Conservation (phyloP, 2,888 invertebrate genomes). For the Zygothrica quintamaculata region DNA sequence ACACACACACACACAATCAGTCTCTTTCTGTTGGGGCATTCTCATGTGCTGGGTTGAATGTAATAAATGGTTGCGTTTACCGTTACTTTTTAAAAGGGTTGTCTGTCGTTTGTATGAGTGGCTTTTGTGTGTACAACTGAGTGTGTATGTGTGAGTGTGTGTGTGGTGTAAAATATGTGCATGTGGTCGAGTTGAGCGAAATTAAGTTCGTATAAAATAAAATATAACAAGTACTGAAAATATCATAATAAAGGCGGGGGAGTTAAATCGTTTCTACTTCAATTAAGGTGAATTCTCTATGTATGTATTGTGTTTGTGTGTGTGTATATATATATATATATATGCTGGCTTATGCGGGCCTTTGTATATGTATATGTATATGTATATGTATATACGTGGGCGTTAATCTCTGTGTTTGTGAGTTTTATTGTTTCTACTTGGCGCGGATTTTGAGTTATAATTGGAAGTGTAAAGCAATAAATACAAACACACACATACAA, state of each 20-base stretch:
- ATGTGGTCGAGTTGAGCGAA: conserved; percentile 70
- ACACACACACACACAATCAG: conserved; percentile 10
- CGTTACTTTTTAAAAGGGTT: conserved; percentile 77
- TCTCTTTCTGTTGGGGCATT: conserved; percentile 7
- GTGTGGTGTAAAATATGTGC: conserved; percentile 53
- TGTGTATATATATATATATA: conserved; percentile 6
- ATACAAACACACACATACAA: conserved; percentile 25
- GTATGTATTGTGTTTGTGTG: neutral
- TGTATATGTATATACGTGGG: conserved; percentile 58
- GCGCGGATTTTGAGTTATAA: conserved; percentile 72
- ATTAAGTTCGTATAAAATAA: conserved; percentile 79
- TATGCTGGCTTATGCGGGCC: conserved; percentile 13
- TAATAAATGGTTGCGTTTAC: conserved; percentile 79
- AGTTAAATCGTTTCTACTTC: conserved; percentile 75
- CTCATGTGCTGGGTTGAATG: conserved; percentile 56
- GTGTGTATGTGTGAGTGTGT: conserved; percentile 29
- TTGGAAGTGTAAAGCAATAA: conserved; percentile 77
- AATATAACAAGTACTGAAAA: conserved; percentile 59
- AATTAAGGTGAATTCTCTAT: conserved; percentile 70
- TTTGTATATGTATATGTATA: too few species aligned
- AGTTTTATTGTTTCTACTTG: conserved; percentile 70
- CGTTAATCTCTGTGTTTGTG: conserved; percentile 60
- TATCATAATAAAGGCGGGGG: conserved; percentile 69
- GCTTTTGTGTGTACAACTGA: conserved; percentile 26
- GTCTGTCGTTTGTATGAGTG: conserved; percentile 61